A percentile compares a stretch with the other conserved stretches of the same genome.
These are phyloP conservation scores for Colossoma macropomum DNA, from an alignment of 2,113 vertebrate species.

Conservation along the genomic window DNA sequence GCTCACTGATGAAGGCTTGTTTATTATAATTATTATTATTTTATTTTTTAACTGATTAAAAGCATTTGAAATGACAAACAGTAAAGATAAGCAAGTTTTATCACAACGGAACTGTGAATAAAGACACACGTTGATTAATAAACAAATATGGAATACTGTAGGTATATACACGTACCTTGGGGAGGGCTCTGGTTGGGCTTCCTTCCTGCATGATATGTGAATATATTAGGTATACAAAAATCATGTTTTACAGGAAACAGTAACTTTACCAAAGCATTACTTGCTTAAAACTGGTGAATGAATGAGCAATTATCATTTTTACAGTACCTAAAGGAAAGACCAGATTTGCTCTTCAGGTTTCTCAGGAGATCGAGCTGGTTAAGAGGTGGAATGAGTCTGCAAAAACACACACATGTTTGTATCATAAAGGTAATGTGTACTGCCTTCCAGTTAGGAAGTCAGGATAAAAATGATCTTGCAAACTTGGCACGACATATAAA, in stretches of 20 bases:
- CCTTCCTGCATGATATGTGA: constrained; percentile 83
- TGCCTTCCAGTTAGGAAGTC: not conserved
- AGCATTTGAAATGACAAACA: too few relatives aligned
- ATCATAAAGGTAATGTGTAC: not conserved
- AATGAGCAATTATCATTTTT: not conserved
- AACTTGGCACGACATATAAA: not conserved
- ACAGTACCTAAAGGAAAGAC: constrained; percentile 93
- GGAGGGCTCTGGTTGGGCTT: constrained; percentile 89
- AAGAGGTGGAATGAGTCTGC: constrained; percentile 93
- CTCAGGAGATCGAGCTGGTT: constrained; percentile 94
- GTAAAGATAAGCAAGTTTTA: not conserved
- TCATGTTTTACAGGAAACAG: not conserved
- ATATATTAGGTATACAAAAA: constrained; percentile 6
- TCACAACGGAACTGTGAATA: not conserved
- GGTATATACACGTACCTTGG: constrained; percentile 84
- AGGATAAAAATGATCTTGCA: constrained; percentile 1
- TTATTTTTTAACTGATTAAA: too few relatives aligned
- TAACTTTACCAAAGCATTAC: not conserved
- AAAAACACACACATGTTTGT: constrained; percentile 30
- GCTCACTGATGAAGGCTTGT: not conserved
- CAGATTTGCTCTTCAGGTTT: constrained; percentile 97
- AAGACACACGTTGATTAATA: not conserved
- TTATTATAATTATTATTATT: not conserved
- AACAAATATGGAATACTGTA: not conserved
- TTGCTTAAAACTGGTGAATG: not conserved